phyloP scores from a whole-genome alignment of 2,113 vertebrate species.

The Alces alces region DNA sequence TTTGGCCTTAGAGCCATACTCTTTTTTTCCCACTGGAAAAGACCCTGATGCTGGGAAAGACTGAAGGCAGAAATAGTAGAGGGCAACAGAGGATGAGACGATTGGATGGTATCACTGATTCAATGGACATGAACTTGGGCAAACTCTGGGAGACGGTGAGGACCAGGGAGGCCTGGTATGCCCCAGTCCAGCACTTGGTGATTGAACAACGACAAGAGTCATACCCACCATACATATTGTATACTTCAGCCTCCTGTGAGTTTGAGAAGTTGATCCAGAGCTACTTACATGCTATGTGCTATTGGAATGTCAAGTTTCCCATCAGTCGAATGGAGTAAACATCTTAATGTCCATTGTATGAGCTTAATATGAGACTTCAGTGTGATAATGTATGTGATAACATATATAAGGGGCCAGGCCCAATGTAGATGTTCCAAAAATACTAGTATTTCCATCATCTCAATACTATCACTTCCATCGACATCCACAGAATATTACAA shows the following conservation, averaged over 20 bases:
- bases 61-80: not conserved
- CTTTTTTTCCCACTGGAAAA: not conserved
- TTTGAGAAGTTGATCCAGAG: not conserved
- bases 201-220: not conserved
- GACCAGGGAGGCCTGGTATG: not conserved
- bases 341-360: not conserved
- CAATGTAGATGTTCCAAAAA: not conserved
- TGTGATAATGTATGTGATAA: not conserved
- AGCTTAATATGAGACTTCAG: not conserved
- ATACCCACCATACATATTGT: not conserved
- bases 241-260: not conserved
- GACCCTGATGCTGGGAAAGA: not conserved
- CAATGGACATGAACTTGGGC: not conserved
- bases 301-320: not conserved
- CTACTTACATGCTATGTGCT: not conserved
- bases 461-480: not conserved
- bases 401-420: not conserved
- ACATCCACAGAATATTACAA: not conserved
- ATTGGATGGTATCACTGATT: not conserved
- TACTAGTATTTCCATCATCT: not conserved
- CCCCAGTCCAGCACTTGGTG: not conserved
- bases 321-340: not conserved
- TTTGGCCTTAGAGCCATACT: not conserved
- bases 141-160: not conserved
- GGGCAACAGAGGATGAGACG: not conserved